These are phyloP conservation scores for Parasteatoda lunata DNA, from an alignment of 2,888 invertebrate genomes.

Conservation along the genomic window DNA sequence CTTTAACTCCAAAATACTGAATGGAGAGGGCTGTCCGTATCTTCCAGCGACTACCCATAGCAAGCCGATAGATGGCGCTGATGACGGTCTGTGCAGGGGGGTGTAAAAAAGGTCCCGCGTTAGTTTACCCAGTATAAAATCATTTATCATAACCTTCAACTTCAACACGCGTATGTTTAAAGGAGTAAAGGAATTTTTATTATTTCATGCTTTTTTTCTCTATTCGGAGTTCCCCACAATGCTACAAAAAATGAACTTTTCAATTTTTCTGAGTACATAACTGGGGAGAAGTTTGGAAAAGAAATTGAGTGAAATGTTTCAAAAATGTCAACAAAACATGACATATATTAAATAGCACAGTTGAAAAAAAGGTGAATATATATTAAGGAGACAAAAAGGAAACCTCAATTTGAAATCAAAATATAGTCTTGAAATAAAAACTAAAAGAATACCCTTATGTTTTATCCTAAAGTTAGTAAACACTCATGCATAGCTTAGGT, in stretches of 20 bases:
- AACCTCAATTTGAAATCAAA: too few relatives aligned
- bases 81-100: constrained; percentile 3
- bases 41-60: background rate
- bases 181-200: background rate
- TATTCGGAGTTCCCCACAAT: background rate
- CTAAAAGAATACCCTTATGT: too few relatives aligned
- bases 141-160: constrained; percentile 64
- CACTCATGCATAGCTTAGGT: too few relatives aligned
- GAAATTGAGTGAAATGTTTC: constrained; percentile 11
- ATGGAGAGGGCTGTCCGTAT: constrained; percentile 22
- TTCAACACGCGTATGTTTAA: constrained; percentile 45
- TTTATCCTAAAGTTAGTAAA: too few relatives aligned
- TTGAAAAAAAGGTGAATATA: background rate
- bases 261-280: constrained; percentile 5
- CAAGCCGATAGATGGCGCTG: constrained; percentile 53
- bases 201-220: background rate
- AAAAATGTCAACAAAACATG: constrained; percentile 2
- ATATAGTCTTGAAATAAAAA: too few relatives aligned
- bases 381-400: too few relatives aligned
- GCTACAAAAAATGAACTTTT: background rate
- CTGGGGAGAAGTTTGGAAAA: constrained; percentile 11
- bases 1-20: constrained; percentile 18
- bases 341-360: background rate
- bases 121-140: constrained; percentile 33
- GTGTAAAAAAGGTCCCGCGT: constrained; percentile 5